These are phyloP conservation scores for Hetaerina americana DNA, from an alignment of 1,140 invertebrate genomes.

Conservation along the genomic window DNA sequence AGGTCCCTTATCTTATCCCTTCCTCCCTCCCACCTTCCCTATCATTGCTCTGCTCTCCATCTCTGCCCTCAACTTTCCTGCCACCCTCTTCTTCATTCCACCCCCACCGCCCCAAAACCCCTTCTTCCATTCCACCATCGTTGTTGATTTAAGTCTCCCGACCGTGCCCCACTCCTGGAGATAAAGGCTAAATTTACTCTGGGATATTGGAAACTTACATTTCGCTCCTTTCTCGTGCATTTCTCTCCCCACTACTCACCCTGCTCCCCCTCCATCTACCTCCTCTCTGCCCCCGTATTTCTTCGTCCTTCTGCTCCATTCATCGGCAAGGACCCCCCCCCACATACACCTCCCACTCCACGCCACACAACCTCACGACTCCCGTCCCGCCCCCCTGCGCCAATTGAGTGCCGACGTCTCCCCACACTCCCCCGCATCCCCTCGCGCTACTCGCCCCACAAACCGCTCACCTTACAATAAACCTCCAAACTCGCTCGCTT, in stretches of 20 bases:
- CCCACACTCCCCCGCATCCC: too few relatives aligned
- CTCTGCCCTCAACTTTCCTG: neutral
- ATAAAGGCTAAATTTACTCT: neutral
- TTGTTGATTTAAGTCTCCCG: neutral
- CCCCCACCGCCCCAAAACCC: neutral
- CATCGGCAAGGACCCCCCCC: neutral
- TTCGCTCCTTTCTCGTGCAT: neutral
- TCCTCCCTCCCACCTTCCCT: too few relatives aligned
- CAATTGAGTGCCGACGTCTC: too few relatives aligned
- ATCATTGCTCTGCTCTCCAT: too few relatives aligned
- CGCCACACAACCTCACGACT: neutral
- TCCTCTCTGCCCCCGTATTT: neutral
- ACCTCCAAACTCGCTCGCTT: too few relatives aligned
- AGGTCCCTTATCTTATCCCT: too few relatives aligned
- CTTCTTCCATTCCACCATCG: neutral
- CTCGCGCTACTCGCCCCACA: too few relatives aligned
- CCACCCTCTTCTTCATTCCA: neutral
- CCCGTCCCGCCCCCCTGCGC: neutral
- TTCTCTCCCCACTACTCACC: neutral
- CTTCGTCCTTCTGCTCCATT: neutral
- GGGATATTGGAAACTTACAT: neutral
- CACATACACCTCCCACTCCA: neutral
- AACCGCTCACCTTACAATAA: too few relatives aligned
- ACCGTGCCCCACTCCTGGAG: neutral
- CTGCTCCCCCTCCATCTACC: neutral